These are phyloP conservation scores for Orbicella faveolata DNA, from an alignment of 64 coral and sea anemone genomes.

Conservation along the genomic window DNA sequence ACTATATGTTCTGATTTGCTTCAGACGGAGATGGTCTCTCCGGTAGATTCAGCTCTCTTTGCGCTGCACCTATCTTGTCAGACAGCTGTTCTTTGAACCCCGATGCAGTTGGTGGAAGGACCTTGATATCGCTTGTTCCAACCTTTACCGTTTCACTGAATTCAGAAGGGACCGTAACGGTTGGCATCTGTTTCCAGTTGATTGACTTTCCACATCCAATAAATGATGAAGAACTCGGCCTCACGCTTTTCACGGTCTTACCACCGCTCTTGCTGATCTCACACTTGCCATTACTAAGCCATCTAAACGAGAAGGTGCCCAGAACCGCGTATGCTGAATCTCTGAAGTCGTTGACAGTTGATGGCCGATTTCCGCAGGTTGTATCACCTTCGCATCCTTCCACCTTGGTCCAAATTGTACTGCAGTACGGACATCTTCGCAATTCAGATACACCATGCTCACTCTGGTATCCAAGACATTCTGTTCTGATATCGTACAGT, in stretches of 20 bases:
- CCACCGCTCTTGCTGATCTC: background rate
- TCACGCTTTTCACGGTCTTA: background rate
- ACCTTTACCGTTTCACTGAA: slow-evolving; percentile 41
- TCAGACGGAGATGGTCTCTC: background rate
- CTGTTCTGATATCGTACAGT: slow-evolving; percentile 42
- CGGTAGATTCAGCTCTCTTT: background rate
- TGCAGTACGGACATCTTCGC: slow-evolving; percentile 18
- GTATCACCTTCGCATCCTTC: slow-evolving; percentile 7
- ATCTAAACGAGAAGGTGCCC: slow-evolving; percentile 20
- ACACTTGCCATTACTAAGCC: background rate
- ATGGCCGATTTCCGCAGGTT: slow-evolving; percentile 1
- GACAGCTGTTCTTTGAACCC: background rate
- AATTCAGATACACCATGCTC: slow-evolving; percentile 43
- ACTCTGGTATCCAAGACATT: slow-evolving; percentile 47
- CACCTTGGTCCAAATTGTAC: slow-evolving; percentile 12
- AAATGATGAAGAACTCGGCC: no score
- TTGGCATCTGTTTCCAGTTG: slow-evolving; percentile 25
- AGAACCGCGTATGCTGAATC: slow-evolving; percentile 15
- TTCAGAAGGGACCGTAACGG: slow-evolving; percentile 33
- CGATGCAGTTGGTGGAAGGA: slow-evolving; percentile 29
- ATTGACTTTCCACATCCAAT: slow-evolving; percentile 24
- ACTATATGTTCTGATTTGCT: background rate
- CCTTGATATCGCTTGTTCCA: slow-evolving; percentile 45
- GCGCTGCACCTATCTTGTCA: background rate
- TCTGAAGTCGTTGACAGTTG: slow-evolving; percentile 4